Conservation (phyloP, 2,797 vertebrate species). For the Sylvilagus floridanus region DNA sequence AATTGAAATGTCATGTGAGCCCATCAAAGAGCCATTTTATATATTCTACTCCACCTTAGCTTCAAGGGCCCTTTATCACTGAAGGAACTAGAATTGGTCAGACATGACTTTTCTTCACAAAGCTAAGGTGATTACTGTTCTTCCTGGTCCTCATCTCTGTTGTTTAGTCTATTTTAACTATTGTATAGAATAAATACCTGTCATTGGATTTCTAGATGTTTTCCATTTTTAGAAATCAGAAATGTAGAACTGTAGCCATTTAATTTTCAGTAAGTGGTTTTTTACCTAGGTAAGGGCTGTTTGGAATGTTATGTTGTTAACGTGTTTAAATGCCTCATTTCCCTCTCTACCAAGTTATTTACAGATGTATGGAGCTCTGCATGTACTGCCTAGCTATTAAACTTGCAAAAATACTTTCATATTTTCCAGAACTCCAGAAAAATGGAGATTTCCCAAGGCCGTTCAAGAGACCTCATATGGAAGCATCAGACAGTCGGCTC, state of each 20-base stretch:
- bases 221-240: slow-evolving; percentile 35
- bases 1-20: slow-evolving; percentile 39
- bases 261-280: slow-evolving; percentile 25
- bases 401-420: slow-evolving; percentile 64
- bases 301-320: neutral
- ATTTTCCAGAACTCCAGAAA: slow-evolving; percentile 88
- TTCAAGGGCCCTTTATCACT: neutral
- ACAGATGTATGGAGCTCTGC: neutral
- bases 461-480: neutral
- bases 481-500: slow-evolving; percentile 10
- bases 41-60: slow-evolving; percentile 1
- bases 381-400: slow-evolving; percentile 20
- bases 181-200: slow-evolving; percentile 9
- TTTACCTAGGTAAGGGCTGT: slow-evolving; percentile 31
- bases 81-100: slow-evolving; percentile 14
- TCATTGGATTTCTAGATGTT: neutral
- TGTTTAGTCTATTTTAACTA: slow-evolving; percentile 35
- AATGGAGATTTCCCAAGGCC: slow-evolving; percentile 84
- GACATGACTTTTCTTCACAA: slow-evolving; percentile 57
- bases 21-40: neutral
- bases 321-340: slow-evolving; percentile 25
- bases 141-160: neutral
- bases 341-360: slow-evolving; percentile 27
- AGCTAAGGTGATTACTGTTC: slow-evolving; percentile 34
- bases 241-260: neutral